These are phyloP conservation scores for Lutra lutra DNA, from an alignment of 2,797 vertebrate species.

Conservation along the genomic window DNA sequence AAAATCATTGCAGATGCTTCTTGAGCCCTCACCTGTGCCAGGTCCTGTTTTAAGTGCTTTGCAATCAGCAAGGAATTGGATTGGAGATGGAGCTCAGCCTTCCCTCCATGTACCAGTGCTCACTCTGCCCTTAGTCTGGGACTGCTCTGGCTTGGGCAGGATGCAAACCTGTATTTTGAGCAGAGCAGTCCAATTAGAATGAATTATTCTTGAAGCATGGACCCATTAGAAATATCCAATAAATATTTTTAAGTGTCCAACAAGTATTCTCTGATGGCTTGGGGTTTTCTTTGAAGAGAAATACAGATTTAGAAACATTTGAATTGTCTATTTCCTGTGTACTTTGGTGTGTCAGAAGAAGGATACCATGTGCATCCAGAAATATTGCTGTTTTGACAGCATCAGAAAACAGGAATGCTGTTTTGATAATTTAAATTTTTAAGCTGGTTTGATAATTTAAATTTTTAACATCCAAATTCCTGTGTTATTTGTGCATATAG, in stretches of 20 bases:
- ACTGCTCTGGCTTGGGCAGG: too few relatives aligned
- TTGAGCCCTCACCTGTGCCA: neutral
- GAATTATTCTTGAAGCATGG: neutral
- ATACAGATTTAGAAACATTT: neutral
- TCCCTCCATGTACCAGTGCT: too few relatives aligned
- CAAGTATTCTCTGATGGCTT: neutral
- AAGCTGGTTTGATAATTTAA: neutral
- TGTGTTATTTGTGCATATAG: neutral
- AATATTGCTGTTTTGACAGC: conserved; percentile 6
- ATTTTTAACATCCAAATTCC: neutral
- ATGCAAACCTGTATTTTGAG: neutral
- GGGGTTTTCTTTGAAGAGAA: conserved; percentile 30
- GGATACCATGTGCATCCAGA: neutral
- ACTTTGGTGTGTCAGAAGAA: neutral
- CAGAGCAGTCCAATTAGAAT: neutral
- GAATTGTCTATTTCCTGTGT: neutral
- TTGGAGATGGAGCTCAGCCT: neutral
- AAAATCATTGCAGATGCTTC: neutral
- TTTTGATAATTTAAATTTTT: conserved; percentile 24
- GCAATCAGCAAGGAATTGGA: neutral
- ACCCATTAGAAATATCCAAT: neutral
- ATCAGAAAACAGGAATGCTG: neutral
- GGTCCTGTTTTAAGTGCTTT: neutral
- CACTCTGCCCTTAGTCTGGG: neutral
- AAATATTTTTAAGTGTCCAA: neutral